Evolutionary conservation across 1,140 invertebrate species (phyloP).

Genomic region (Drosophila tristis): DNA sequence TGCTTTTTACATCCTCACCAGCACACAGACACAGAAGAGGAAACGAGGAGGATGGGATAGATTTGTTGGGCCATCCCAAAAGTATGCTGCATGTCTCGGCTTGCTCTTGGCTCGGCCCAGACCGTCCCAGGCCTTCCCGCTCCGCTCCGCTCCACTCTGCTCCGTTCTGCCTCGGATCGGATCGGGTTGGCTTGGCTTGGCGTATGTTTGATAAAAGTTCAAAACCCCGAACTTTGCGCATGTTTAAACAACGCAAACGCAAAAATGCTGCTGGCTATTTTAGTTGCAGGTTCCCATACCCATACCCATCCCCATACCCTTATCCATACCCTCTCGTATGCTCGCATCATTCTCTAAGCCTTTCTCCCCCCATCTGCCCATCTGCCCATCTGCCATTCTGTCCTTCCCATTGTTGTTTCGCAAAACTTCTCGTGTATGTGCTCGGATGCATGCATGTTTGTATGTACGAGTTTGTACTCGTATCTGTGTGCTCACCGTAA

Average conservation of each 20-base stretch:
- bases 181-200: conserved; percentile 44
- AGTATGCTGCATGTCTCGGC: conserved; percentile 43
- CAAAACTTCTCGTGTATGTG: conserved; percentile 60
- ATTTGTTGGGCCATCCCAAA: conserved; percentile 35
- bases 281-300: conserved; percentile 61
- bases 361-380: not conserved
- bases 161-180: too few relatives aligned
- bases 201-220: conserved; percentile 83
- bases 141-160: not conserved
- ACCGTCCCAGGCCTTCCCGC: not conserved
- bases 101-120: conserved; percentile 25
- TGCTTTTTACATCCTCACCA: conserved; percentile 55
- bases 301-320: too few relatives aligned
- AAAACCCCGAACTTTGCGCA: conserved; percentile 80
- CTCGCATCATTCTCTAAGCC: not conserved
- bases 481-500: conserved; percentile 53
- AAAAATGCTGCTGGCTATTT: conserved; percentile 83
- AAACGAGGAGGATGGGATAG: conserved; percentile 5
- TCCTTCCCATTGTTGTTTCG: conserved; percentile 63
- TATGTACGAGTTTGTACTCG: conserved; percentile 30
- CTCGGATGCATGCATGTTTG: conserved; percentile 16
- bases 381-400: not conserved
- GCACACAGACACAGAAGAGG: not conserved
- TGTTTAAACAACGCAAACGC: conserved; percentile 83
- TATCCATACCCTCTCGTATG: not conserved